phyloP scores from a whole-genome alignment of 2,888 invertebrate species.

The Pteria penguin region DNA sequence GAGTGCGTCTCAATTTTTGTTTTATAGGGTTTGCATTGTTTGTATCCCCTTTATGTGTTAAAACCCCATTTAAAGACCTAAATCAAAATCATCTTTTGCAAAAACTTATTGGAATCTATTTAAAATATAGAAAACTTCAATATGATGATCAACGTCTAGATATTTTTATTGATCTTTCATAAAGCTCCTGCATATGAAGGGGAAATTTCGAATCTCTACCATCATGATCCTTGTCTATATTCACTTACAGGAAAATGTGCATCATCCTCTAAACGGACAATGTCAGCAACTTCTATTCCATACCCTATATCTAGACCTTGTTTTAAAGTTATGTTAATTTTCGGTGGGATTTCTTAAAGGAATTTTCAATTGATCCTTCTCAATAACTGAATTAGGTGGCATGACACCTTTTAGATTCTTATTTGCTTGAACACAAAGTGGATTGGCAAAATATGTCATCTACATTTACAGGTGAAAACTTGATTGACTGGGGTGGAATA shows the following conservation, averaged over 20 bases:
- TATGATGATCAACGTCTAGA: not conserved
- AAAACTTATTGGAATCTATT: slow-evolving; percentile 14
- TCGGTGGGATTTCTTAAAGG: not conserved
- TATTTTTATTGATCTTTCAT: not conserved
- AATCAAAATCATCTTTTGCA: slow-evolving; percentile 24
- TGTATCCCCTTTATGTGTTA: slow-evolving; percentile 44
- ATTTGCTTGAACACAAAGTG: not conserved
- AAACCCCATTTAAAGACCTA: slow-evolving; percentile 36
- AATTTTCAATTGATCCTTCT: not conserved
- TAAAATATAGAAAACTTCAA: not conserved
- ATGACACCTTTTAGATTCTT: not conserved
- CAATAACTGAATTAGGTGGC: not conserved
- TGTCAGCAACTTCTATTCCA: not conserved
- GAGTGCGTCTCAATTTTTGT: slow-evolving; percentile 31
- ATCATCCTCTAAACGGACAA: not conserved
- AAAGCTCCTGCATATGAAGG: slow-evolving; percentile 1
- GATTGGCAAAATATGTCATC: not conserved
- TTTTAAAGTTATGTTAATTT: not conserved
- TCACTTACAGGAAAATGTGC: too few relatives aligned
- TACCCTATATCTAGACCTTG: not conserved
- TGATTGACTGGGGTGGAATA: not conserved
- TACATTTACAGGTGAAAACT: not conserved
- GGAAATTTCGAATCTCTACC: not conserved
- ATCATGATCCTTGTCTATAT: not conserved
- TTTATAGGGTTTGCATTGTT: slow-evolving; percentile 32